Evolutionary conservation across 2,888 invertebrate species (phyloP).

Genomic region (Eurois occulta): DNA sequence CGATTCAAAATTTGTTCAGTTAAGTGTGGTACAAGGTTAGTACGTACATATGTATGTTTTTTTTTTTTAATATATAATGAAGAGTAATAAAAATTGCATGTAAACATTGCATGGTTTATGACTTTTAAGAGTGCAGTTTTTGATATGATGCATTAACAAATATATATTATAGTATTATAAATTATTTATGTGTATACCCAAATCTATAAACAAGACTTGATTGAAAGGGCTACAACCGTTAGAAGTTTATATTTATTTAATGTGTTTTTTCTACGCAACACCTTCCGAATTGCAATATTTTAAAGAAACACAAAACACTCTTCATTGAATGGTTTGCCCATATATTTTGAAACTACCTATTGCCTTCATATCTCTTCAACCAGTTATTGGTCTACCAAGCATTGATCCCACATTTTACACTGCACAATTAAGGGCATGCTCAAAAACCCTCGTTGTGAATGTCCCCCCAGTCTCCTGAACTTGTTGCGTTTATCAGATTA

Average conservation of each 20-base stretch:
- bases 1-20: constrained; percentile 76
- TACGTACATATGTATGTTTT: constrained; percentile 82
- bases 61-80: constrained; percentile 59
- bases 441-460: constrained; percentile 80
- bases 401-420: constrained; percentile 73
- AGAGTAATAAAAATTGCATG: constrained; percentile 79
- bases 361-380: constrained; percentile 50
- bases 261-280: constrained; percentile 54
- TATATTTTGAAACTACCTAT: constrained; percentile 62
- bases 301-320: constrained; percentile 35
- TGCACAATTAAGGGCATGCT: constrained; percentile 87
- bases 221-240: constrained; percentile 58
- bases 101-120: constrained; percentile 85
- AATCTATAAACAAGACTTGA: constrained; percentile 54
- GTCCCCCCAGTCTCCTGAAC: constrained; percentile 76
- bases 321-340: constrained; percentile 59
- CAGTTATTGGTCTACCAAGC: constrained; percentile 43
- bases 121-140: constrained; percentile 82
- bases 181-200: constrained; percentile 59
- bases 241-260: constrained; percentile 65
- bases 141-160: constrained; percentile 76
- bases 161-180: constrained; percentile 58
- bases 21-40: constrained; percentile 80
- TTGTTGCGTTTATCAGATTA: constrained; percentile 80
- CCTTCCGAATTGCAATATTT: constrained; percentile 39